Conservation (phyloP, 2,888 invertebrate species). For the Hedya salicella region DNA sequence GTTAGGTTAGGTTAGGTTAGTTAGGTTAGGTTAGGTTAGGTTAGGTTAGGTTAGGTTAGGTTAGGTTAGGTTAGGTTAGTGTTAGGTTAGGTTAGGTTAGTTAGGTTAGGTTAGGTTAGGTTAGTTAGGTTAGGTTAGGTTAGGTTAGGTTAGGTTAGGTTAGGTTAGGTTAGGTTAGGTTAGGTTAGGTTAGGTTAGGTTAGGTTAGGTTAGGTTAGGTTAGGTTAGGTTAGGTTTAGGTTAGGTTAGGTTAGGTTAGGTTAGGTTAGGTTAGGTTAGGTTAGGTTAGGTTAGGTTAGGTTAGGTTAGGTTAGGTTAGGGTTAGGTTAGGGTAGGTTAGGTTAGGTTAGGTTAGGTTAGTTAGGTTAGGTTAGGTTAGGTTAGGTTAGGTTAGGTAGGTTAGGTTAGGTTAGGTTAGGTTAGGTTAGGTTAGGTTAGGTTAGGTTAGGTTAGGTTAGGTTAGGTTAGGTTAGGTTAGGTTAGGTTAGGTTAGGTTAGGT, state of each 20-base stretch:
- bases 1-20: slow-evolving; percentile 19
- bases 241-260: slow-evolving; percentile 34
- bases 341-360: slow-evolving; percentile 36
- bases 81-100: no score
- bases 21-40: slow-evolving; percentile 24
- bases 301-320: no score
- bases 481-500: not conserved
- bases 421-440: slow-evolving; percentile 36
- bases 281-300: slow-evolving; percentile 7
- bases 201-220: slow-evolving; percentile 36
- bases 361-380: no score
- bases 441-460: slow-evolving; percentile 36
- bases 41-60: slow-evolving; percentile 26
- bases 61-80: no score
- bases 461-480: slow-evolving; percentile 36
- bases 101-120: slow-evolving; percentile 24
- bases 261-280: slow-evolving; percentile 34
- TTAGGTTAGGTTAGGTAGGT: no score
- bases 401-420: slow-evolving; percentile 36
- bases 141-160: slow-evolving; percentile 27
- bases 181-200: slow-evolving; percentile 36
- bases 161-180: slow-evolving; percentile 36
- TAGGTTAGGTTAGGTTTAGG: no score
- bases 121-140: slow-evolving; percentile 24
- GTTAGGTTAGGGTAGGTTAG: no score